Percentiles rank a stretch among this genome's conserved stretches.
phyloP scores from a whole-genome alignment of 2,888 invertebrate species.

The Notocelia uddmanniana region DNA sequence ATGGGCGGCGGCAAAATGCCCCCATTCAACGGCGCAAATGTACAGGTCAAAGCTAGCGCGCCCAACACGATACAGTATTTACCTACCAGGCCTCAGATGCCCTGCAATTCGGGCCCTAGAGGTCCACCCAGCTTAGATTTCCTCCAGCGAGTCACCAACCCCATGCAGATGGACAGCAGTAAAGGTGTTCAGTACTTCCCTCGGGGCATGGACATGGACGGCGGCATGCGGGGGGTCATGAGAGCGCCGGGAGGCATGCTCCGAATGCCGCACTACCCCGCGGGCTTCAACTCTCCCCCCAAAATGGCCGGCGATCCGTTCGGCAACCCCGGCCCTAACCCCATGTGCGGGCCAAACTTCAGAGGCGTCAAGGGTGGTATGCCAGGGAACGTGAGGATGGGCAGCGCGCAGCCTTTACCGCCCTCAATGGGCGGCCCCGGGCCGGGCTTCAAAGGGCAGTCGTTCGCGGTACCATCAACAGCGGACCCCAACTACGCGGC shows the following conservation, averaged over 20 bases:
- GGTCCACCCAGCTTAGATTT: conserved; percentile 96
- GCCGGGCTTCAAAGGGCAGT: conserved; percentile 90
- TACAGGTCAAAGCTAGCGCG: conserved; percentile 97
- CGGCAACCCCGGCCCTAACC: conserved; percentile 61
- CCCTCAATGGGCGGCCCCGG: conserved; percentile 91
- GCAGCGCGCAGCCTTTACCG: conserved; percentile 90
- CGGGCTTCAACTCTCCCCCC: conserved; percentile 80
- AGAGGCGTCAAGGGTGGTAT: conserved; percentile 74
- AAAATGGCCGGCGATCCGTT: conserved; percentile 75
- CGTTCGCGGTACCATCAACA: conserved; percentile 93
- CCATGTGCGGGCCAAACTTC: conserved; percentile 76
- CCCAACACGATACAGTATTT: conserved; percentile 99
- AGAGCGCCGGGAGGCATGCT: conserved; percentile 73
- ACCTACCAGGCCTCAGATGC: conserved; percentile 96
- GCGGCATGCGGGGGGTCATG: conserved; percentile 81
- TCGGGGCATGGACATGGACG: conserved; percentile 84
- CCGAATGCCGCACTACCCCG: conserved; percentile 80
- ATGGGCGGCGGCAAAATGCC: conserved; percentile 86
- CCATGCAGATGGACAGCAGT: conserved; percentile 90
- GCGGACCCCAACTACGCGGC: conserved; percentile 97
- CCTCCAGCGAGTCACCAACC: conserved; percentile 94
- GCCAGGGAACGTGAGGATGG: conserved; percentile 71
- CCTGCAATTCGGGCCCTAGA: conserved; percentile 88
- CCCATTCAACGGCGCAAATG: conserved; percentile 89
- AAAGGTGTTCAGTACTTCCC: conserved; percentile 90